Base-by-base conservation (phyloP, 2,797 vertebrate genomes). In the Vultur gryphus region DNA sequence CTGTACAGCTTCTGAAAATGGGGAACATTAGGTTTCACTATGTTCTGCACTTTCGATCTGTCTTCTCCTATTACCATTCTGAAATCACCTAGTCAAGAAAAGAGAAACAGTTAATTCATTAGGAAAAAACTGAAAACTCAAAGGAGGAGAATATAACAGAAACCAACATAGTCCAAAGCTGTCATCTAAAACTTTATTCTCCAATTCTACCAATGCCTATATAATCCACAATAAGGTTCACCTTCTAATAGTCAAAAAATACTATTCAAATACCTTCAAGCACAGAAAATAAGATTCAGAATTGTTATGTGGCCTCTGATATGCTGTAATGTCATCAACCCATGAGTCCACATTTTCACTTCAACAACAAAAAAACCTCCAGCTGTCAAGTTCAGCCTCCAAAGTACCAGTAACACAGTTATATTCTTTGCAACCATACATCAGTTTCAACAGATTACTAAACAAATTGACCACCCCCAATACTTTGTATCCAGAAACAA, bases 41-140 rank as follows among this genome's bases (percentile, higher is more conserved):
- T 99, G 95, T 99, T 99, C 95, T 98, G 95, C 88, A 99, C 99
- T 95, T 99, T 99, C 15, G 94, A 96, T 97, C 98, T 99, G 96
- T 99, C 99, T 94, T 99, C 99, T 94, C 99, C 99, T 70, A 99
- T 96, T 82, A 99, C 97, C 99, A 99, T 99, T 92, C 99, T 98
- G 96, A 99, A 99, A 98, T 99, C 99, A 46, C 99, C 99, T 99
- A 71, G 86, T 16, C 71, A 92, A 29, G 86, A 43, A 79, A 70
- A 95, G 23, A 71, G 29, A 92, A 55, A n/a, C 41, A 43, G 83
- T 79, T 78, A 80, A 75, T 64, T 44, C 15, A 54, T 18, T 16
- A 75, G 29, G 37, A 52, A 69, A 72, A 79, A 80, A 23, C 0
- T 2, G 5, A 54, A 66, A 57, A 10, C 10, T 28, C 4, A 13